Evolutionary conservation across 1,140 invertebrate genomes (phyloP).

Genomic region (honey bee (Apis mellifera)): Amel_HAv3.1 CM009940.2:4805501-4806000

Average conservation of each 20-base stretch:
- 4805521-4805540: too few relatives aligned
- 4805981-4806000: slow-evolving; percentile 36
- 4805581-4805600: slow-evolving; percentile 50
- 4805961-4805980: slow-evolving; percentile 54
- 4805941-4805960: slow-evolving; percentile 67
- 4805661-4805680: slow-evolving; percentile 89
- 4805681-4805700: slow-evolving; percentile 94
- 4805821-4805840: neutral
- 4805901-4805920: slow-evolving; percentile 60
- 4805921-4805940: slow-evolving; percentile 63
- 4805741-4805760: slow-evolving; percentile 97
- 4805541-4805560: too few relatives aligned
- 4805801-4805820: neutral
- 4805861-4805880: slow-evolving; percentile 33
- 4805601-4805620: slow-evolving; percentile 65
- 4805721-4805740: slow-evolving; percentile 94
- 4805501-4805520: too few relatives aligned
- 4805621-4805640: slow-evolving; percentile 81
- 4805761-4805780: slow-evolving; percentile 85
- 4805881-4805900: slow-evolving; percentile 49
- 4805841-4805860: slow-evolving; percentile 66
- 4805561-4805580: too few relatives aligned
- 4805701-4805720: slow-evolving; percentile 95
- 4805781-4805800: slow-evolving; percentile 17
- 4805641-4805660: slow-evolving; percentile 87